These are phyloP conservation scores for Harmothoe impar DNA, from an alignment of 2,888 invertebrate genomes.

Conservation along the genomic window DNA sequence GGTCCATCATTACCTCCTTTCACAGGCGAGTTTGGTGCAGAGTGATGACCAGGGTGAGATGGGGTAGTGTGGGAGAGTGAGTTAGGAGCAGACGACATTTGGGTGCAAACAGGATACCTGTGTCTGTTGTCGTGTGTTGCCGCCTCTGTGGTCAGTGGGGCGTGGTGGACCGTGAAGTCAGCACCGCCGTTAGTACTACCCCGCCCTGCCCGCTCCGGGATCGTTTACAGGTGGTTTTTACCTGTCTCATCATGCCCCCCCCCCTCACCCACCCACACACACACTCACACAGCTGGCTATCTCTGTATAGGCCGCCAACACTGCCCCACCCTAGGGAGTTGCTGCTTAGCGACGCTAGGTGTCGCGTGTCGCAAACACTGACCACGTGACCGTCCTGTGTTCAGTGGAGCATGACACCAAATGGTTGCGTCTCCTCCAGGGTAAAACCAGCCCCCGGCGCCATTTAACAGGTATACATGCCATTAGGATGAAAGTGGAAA, in stretches of 20 bases:
- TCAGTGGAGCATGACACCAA: background rate
- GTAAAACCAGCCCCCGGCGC: too few species aligned
- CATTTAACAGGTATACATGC: too few species aligned
- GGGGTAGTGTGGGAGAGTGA: too few species aligned
- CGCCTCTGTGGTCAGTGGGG: conserved; percentile 52
- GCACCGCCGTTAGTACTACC: background rate
- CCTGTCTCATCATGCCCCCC: background rate
- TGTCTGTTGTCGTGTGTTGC: background rate
- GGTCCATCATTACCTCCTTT: too few species aligned
- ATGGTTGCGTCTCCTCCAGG: background rate
- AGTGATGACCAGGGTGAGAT: too few species aligned
- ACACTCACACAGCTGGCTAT: background rate
- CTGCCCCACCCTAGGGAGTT: background rate
- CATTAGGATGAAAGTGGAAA: too few species aligned
- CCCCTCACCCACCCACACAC: conserved; percentile 21
- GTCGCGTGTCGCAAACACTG: conserved; percentile 22
- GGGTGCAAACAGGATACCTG: background rate
- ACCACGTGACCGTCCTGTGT: background rate
- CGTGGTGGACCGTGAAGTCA: conserved; percentile 5
- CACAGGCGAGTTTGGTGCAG: too few species aligned
- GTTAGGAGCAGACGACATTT: background rate
- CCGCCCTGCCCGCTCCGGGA: background rate
- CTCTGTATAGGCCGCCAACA: background rate
- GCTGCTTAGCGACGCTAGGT: conserved; percentile 44
- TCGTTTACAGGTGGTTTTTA: conserved; percentile 47